Evolutionary conservation across 2,797 vertebrate species (phyloP).

Genomic region (Notoglanidium macrostoma): DNA sequence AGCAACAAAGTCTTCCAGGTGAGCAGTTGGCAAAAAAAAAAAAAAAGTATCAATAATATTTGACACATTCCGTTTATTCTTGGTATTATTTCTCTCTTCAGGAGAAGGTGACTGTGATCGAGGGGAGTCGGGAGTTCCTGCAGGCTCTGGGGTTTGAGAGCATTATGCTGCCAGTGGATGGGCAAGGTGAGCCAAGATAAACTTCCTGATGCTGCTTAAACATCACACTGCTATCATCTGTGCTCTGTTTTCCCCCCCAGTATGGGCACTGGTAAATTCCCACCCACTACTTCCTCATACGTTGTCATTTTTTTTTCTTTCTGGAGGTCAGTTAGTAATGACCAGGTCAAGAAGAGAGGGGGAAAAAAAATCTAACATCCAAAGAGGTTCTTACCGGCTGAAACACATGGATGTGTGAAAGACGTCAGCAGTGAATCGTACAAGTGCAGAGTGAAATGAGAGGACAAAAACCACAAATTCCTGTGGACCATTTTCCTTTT

Average conservation of each 20-base stretch:
- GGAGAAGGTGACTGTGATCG: slow-evolving; percentile 87
- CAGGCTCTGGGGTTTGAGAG: slow-evolving; percentile 87
- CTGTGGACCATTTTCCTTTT: background rate
- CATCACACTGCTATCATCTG: background rate
- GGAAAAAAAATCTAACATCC: background rate
- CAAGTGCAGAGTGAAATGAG: background rate
- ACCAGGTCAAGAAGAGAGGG: background rate
- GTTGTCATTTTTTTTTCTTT: background rate
- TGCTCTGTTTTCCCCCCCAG: background rate
- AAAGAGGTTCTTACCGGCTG: background rate
- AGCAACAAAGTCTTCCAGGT: slow-evolving; percentile 95
- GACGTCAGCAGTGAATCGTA: background rate
- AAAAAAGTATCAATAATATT: background rate
- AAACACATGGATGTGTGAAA: background rate
- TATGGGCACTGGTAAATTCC: background rate
- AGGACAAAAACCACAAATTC: background rate
- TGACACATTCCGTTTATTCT: background rate
- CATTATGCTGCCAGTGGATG: slow-evolving; percentile 74
- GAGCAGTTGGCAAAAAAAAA: slow-evolving; percentile 8
- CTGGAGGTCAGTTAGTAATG: background rate
- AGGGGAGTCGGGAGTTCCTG: slow-evolving; percentile 86
- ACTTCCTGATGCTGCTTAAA: background rate
- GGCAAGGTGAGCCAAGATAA: slow-evolving; percentile 77
- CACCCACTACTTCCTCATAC: background rate
- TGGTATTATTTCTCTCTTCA: slow-evolving; percentile 56